Evolutionary conservation across 2,113 vertebrate species (phyloP), one percentile per base, ranked within the genome.

Genomic region (Gobiocypris rarus): DNA sequence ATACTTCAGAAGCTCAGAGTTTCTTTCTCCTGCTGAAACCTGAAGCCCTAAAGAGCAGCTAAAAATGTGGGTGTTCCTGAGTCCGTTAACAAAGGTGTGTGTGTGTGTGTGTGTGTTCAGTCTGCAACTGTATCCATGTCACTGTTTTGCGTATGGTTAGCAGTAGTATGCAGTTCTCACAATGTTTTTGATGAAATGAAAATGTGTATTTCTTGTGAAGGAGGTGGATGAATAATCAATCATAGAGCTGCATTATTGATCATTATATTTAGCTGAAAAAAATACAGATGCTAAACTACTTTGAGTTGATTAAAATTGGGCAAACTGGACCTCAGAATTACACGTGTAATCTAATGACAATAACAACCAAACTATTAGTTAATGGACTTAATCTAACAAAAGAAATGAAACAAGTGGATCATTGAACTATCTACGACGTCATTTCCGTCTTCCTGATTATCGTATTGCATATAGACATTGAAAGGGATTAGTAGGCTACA

Each of bases 31-130:
- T 88, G 90, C 84, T 94, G 93, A 91, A 95, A 94, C 92, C 93
- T 91, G 94, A 94, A 92, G 92, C 93, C 93, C 22, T 24, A 75
- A 74, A 83, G 69, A 82, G 83, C 82, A 78, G 87, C 73, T 69
- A 89, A 84, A 90, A 84, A 87, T 85, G 85, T 92, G 93, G 92
- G 90, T 93, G 93, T 91, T 92, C 89, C 92, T 93, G 90, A 89
- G 91, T 89, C 89, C 91, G 45, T 71, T 75, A 89, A 95, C 94
- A 94, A 94, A 94, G 93, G 89, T 91, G 93, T 93, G 93, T 91
- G 93, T 94, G 22, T 91, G 93, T 93, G 93, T 93, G 91, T 91
- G 92, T 91, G n/a, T 91, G 26, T 75, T 22, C n/a, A 48, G 50
- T 61, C 67, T 50, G 43, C 54, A 22, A 73, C 43, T 65, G 38